Evolutionary conservation across 2,113 vertebrate species (phyloP), one percentile per base, ranked within the genome.

Genomic region (Sakesphorus luctuosus): DNA sequence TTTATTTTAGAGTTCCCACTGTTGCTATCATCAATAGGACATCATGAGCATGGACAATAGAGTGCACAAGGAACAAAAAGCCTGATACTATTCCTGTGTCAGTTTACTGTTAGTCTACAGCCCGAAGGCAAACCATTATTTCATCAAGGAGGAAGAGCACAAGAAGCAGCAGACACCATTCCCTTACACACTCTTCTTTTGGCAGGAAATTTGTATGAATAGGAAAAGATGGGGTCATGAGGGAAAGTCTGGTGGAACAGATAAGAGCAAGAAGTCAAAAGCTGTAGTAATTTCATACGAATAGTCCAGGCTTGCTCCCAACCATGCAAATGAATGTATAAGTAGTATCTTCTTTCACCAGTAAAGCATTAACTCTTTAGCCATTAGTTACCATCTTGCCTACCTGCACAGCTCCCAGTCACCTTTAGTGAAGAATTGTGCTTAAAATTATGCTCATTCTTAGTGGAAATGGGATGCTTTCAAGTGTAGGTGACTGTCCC

Each of bases 251-350:
- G 94, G 84, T 94, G 36, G 84, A 95, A 75, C 58, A 94, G 93
- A 97, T 96, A 96, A 97, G 80, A 94, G 52, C 62, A 72, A 75
- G 61, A 89, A 93, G 86, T 95, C 93, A 84, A 92, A 96, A 95
- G 79, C 78, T 67, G 73, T 63, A 93, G 82, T 83, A 95, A 97
- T 93, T 96, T 91, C 75, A 59, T 59, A 88, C 0, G 1, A 96
- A 93, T 67, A 80, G 90, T 29, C 44, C 61, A 94, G 65, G 52
- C 90, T 90, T 81, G 29, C 68, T 96, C 76, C 88, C 25, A 86
- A 26, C 65, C 79, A 93, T 78, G 88, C 82, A 96, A 88, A 95
- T 95, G 63, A 81, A 55, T 65, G n/a, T 16, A 14, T 26, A 56
- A 93, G 67, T 28, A 88, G 19, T 35, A 56, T n/a, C 68, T 86